Base-by-base conservation (phyloP, 2,113 vertebrate genomes). In the Periophthalmodon schlosseri region DNA sequence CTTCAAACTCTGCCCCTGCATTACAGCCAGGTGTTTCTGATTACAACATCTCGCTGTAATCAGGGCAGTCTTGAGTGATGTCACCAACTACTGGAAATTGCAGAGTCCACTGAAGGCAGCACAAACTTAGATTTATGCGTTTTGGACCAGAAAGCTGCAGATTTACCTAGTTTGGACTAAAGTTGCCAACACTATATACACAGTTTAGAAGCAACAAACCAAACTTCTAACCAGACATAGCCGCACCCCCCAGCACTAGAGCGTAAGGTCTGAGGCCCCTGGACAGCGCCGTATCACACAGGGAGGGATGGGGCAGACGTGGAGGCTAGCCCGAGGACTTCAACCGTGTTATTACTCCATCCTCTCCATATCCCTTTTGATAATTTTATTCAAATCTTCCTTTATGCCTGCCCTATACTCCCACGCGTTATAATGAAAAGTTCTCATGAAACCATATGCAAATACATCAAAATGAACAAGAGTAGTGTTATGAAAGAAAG, bases 231-330 rank as follows among this genome's bases (percentile, higher is more conserved):
- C 28, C 28, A n/a, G n/a, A n/a, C n/a, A n/a, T n/a, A n/a, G n/a
- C n/a, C n/a, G n/a, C 50, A 70, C 24, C 65, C 50, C 64, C 54
- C 34, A 74, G 73, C 80, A 52, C 68, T 50, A 69, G 24, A 63
- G 72, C 28, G n/a, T 61, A 33, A 44, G 73, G 61, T 74, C 75
- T 58, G 33, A 39, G 66, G 68, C 80, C 75, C 66, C 18, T 3
- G 74, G 78, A 84, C 46, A 63, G 68, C 33, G 63, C 74, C 78
- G 69, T 36, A 20, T 78, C 74, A 79, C 36, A 60, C 23, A 76
- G 65, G 2, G 7, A 34, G 54, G 21, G 13, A 6, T 28, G 68
- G 61, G 49, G 64, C 39, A 39, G 67, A 44, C 69, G 54, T 58
- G 75, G 71, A 54, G 69, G 56, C 71, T 34, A 76, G 75, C 65